phyloP scores from a whole-genome alignment of 2,113 vertebrate genomes.

The Romanogobio albipinnatus region DNA sequence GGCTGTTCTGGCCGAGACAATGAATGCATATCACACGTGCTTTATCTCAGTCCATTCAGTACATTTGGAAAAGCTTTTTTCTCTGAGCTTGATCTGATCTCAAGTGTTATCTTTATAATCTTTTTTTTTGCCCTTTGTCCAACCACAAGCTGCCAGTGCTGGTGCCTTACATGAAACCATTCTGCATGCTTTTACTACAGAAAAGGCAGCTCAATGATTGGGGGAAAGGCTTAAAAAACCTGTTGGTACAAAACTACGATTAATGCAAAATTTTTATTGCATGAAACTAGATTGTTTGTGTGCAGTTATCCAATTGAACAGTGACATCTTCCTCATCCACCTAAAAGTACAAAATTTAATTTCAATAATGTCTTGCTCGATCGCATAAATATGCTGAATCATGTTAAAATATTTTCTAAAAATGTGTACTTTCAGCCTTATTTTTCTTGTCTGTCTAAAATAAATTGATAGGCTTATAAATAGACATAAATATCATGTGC shows the following conservation, averaged over 20 bases:
- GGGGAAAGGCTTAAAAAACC: not conserved
- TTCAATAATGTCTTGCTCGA: not conserved
- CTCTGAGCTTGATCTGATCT: not conserved
- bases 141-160: not conserved
- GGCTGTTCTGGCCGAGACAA: not conserved
- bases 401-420: too few relatives aligned
- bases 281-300: not conserved
- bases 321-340: not conserved
- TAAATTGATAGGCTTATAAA: too few relatives aligned
- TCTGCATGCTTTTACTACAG: not conserved
- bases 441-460: too few relatives aligned
- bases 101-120: not conserved
- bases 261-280: not conserved
- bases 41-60: not conserved
- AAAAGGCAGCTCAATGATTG: not conserved
- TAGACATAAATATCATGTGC: too few relatives aligned
- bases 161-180: not conserved
- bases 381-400: not conserved
- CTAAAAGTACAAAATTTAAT: not conserved
- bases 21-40: constrained; percentile 15
- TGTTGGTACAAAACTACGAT: not conserved
- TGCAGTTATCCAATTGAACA: not conserved
- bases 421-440: too few relatives aligned
- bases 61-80: not conserved
- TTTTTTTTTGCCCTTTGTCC: not conserved